phyloP scores from a whole-genome alignment of 1,140 invertebrate species.

The Branchinecta lynchi region DNA sequence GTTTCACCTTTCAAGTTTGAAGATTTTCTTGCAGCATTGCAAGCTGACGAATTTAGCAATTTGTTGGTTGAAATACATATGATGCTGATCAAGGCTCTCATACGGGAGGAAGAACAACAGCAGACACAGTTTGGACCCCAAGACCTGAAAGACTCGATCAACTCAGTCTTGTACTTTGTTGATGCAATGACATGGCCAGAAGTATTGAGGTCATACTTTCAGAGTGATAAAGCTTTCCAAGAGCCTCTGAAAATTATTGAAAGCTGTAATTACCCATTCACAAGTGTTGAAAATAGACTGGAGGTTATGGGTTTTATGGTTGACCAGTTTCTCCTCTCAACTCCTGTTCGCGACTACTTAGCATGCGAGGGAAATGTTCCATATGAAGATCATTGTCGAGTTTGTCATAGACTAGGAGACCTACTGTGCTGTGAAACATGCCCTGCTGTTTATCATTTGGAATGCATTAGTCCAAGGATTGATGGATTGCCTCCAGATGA shows the following conservation, averaged over 20 bases:
- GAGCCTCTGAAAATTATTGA: slow-evolving; percentile 32
- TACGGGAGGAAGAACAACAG: slow-evolving; percentile 85
- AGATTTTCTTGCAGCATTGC: slow-evolving; percentile 83
- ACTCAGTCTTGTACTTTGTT: slow-evolving; percentile 75
- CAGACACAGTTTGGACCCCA: slow-evolving; percentile 87
- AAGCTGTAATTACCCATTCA: slow-evolving; percentile 72
- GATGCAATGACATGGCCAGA: slow-evolving; percentile 93
- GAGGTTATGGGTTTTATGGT: slow-evolving; percentile 77
- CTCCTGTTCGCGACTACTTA: slow-evolving; percentile 78
- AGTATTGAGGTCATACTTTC: slow-evolving; percentile 67
- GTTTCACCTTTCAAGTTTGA: slow-evolving; percentile 88
- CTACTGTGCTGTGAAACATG: slow-evolving; percentile 92
- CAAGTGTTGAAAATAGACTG: slow-evolving; percentile 59
- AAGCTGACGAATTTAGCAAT: slow-evolving; percentile 76
- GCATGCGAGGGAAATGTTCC: slow-evolving; percentile 80
- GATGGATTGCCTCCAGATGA: slow-evolving; percentile 85
- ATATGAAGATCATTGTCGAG: slow-evolving; percentile 88
- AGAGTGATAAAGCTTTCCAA: slow-evolving; percentile 68
- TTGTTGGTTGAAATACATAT: slow-evolving; percentile 83
- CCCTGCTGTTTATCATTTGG: slow-evolving; percentile 87
- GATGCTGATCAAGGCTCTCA: slow-evolving; percentile 69
- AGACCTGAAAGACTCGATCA: slow-evolving; percentile 92
- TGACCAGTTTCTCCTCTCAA: slow-evolving; percentile 85
- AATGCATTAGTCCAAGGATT: slow-evolving; percentile 85
- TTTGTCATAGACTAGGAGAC: slow-evolving; percentile 87